Evolutionary conservation across 2,797 vertebrate species (phyloP), one percentile per base, ranked within the genome.

Genomic region (Smutsia temminckii): DNA sequence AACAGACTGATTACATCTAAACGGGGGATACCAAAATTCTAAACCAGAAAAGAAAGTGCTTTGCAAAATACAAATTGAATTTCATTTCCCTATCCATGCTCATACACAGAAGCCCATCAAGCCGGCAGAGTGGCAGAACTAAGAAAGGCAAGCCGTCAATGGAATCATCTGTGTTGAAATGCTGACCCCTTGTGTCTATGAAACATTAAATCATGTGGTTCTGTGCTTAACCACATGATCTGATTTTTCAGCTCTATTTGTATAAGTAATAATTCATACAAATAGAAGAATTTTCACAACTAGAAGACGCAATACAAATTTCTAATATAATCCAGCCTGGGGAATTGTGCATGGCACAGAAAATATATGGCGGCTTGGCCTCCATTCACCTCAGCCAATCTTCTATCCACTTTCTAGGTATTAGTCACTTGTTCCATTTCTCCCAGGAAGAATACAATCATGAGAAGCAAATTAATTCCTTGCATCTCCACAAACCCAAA

Each of bases 121-220:
- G 5, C n/a, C 61, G 14, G 1, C 49, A n/a, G 23, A 46, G 11
- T 20, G 0, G 1, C 37, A 77, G 77, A 90, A 34, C 5, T 20
- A 0, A n/a, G 71, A 85, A 78, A 78, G 13, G 49, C 16, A 6
- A 23, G 25, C 6, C n/a, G 0, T 53, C 13, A 21, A 7, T 29
- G 3, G 18, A 75, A n/a, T 49, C 49, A 89, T 96, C 66, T 42
- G 46, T 85, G 95, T 95, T 77, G 88, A 95, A 96, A 97, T 93
- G 84, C 97, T 97, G 97, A 97, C 97, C 97, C 55, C 97, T 98
- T 80, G 97, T 93, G 97, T 97, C 86, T 27, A 4, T 3, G 40
- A 74, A 27, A 37, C 23, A 20, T 21, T 29, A 72, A 71, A 72
- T 74, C 59, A 9, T 40, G 20, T 4, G n/a, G 25, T 42, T 91